Evolutionary conservation across 1,140 invertebrate genomes (phyloP), one percentile per base, ranked within the genome.

Genomic region (Drosophila simulans): DNA sequence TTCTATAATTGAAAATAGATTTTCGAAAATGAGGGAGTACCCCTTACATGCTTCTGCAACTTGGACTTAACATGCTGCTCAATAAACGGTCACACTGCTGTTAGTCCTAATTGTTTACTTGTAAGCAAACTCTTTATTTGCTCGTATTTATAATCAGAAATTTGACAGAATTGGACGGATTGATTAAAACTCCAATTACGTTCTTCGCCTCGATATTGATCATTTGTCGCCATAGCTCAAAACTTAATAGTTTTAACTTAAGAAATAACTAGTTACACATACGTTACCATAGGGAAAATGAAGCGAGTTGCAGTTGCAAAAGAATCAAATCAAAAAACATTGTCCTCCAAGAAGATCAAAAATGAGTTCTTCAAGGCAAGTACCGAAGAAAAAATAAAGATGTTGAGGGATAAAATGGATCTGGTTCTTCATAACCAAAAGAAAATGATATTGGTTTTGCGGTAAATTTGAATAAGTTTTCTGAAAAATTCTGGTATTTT

Each of bases 391-490:
- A 43, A 74, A 55, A 74, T 74, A 3, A n/a, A 45, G 15, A 75
- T 34, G 12, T 15, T 74, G 4, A 74, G 74, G 34, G 27, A 55
- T 0, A 52, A 74, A 56, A 64, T 74, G 70, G 72, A 74, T 31
- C 13, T 64, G 45, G 71, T 74, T 10, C 25, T 74, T 0, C 13
- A 17, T 1, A 74, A 74, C 20, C 71, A 74, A 40, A 42, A 40
- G 7, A 64, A 74, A 56, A 64, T 74, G n/a, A 39, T 74, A 4
- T n/a, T 5, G 0, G 39, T 64, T 8, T n/a, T 74, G 12, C 39
- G 59, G 39, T 63, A 64, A 22, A 4, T 34, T 48, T 22, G 15
- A 72, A 37, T 11, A 37, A 1, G 10, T 20, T 0, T 10, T 10
- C 1, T 3, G 7, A 12, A 10, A 2, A 13, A 1, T 3, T 48